Evolutionary conservation across 2,888 invertebrate genomes (phyloP).

Genomic region (Sphaeridia pumilis): DNA sequence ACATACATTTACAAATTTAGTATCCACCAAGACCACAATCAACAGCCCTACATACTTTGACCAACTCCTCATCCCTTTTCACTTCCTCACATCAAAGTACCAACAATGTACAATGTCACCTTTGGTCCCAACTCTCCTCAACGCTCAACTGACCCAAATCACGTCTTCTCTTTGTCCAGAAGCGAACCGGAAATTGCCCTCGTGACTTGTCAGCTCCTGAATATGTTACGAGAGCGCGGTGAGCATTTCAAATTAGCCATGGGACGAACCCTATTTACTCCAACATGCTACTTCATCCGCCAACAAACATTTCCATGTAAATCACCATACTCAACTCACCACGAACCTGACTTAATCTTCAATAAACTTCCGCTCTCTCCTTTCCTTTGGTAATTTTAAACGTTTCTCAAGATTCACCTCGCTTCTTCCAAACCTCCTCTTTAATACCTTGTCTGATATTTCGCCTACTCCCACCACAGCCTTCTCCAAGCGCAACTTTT

Average conservation of each 20-base stretch:
- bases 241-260: slow-evolving; percentile 9
- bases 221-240: slow-evolving; percentile 13
- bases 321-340: slow-evolving; percentile 9
- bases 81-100: background rate
- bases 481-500: background rate
- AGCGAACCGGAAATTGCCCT: background rate
- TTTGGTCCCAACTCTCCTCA: background rate
- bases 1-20: slow-evolving; percentile 17
- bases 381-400: too few relatives aligned
- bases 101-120: slow-evolving; percentile 8
- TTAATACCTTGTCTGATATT: too few relatives aligned
- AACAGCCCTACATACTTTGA: background rate
- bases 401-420: too few relatives aligned
- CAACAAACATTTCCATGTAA: slow-evolving; percentile 13
- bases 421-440: background rate
- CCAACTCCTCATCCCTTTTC: background rate
- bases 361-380: background rate
- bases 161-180: background rate
- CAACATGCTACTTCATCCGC: slow-evolving; percentile 10
- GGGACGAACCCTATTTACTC: slow-evolving; percentile 8
- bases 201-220: background rate
- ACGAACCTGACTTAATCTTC: background rate
- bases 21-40: background rate
- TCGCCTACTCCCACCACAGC: background rate
- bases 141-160: background rate